A percentile compares a stretch with the other conserved stretches of the same genome.
Evolutionary conservation across 2,888 invertebrate species (phyloP).

Genomic region (Cataglyphis rosenhaueri): DNA sequence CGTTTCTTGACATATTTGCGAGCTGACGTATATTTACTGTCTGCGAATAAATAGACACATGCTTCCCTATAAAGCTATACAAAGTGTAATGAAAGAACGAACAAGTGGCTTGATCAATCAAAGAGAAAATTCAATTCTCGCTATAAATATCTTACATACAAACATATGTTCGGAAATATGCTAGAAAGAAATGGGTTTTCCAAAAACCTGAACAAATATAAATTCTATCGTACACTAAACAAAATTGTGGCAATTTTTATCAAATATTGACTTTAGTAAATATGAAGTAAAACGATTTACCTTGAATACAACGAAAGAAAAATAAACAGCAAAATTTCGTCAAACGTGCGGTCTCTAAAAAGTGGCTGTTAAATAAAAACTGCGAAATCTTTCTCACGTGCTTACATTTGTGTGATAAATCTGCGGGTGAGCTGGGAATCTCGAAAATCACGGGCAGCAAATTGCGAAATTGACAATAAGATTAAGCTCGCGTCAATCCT

Average conservation of each 20-base stretch:
- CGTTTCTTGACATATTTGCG: conserved; percentile 44
- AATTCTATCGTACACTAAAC: neutral
- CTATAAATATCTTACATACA: neutral
- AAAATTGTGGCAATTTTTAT: neutral
- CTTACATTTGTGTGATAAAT: neutral
- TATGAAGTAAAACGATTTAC: neutral
- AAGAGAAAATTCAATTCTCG: neutral
- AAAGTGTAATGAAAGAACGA: neutral
- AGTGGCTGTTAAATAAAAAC: neutral
- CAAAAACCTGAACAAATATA: neutral
- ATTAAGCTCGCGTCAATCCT: conserved; percentile 21
- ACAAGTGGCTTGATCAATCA: neutral
- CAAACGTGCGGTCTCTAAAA: neutral
- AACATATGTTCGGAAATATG: neutral
- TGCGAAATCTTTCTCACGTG: neutral
- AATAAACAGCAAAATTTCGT: neutral
- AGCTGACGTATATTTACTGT: conserved; percentile 13
- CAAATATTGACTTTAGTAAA: conserved; percentile 9
- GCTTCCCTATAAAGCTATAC: neutral
- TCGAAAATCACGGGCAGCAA: conserved; percentile 61
- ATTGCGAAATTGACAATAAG: conserved; percentile 58
- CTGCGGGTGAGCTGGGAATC: neutral
- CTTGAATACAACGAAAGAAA: neutral
- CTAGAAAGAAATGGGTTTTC: neutral
- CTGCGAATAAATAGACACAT: conserved; percentile 3